Evolutionary conservation across 2,888 invertebrate genomes (phyloP).

Genomic region (Drosophila setosimentum): DNA sequence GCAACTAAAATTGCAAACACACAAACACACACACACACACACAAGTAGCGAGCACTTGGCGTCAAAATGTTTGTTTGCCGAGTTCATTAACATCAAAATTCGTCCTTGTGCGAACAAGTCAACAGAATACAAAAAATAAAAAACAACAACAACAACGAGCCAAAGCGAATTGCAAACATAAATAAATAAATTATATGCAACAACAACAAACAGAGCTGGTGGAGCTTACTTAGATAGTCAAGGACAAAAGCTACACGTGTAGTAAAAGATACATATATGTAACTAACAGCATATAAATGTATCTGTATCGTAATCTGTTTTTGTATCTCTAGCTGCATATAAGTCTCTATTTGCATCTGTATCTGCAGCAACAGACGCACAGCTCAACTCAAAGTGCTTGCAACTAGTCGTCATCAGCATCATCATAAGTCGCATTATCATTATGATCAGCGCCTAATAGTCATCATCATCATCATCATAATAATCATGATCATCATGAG

Average conservation of each 20-base stretch:
- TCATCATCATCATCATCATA: slow-evolving; percentile 22
- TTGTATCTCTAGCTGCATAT: background rate
- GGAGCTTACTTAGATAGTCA: slow-evolving; percentile 36
- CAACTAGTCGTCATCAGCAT: slow-evolving; percentile 32
- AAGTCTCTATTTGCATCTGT: background rate
- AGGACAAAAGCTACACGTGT: slow-evolving; percentile 54
- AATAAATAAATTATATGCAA: slow-evolving; percentile 67
- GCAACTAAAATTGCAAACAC: slow-evolving; percentile 56
- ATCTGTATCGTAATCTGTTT: background rate
- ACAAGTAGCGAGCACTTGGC: slow-evolving; percentile 57
- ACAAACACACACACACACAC: slow-evolving; percentile 28
- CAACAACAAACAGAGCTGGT: slow-evolving; percentile 40
- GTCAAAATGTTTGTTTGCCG: slow-evolving; percentile 68
- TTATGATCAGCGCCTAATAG: slow-evolving; percentile 37
- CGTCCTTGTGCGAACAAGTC: slow-evolving; percentile 61
- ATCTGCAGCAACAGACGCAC: background rate
- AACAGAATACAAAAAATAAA: slow-evolving; percentile 25
- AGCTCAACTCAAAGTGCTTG: slow-evolving; percentile 27
- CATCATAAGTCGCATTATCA: slow-evolving; percentile 8
- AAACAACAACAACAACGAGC: slow-evolving; percentile 22
- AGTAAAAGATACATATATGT: background rate
- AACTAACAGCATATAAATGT: slow-evolving; percentile 2
- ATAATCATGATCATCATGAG: slow-evolving; percentile 33
- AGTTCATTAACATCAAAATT: slow-evolving; percentile 77
- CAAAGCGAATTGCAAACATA: slow-evolving; percentile 66